phyloP scores from a whole-genome alignment of 2,797 vertebrate genomes.

The Crocidura indochinensis region DNA sequence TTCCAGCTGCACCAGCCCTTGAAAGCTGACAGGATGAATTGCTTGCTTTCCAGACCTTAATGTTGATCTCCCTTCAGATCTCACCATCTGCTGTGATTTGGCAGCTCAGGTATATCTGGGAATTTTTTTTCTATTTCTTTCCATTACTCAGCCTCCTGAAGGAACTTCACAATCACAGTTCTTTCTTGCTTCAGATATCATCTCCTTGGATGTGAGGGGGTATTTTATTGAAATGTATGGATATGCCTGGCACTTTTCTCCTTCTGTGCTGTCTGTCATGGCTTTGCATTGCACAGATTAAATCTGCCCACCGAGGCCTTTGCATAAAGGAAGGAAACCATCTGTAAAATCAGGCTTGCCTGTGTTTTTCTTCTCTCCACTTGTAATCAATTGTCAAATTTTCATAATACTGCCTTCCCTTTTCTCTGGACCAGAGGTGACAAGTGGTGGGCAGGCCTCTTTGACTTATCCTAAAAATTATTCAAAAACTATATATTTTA shows the following conservation, averaged over 20 bases:
- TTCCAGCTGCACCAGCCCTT: slow-evolving; percentile 78
- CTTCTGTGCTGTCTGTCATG: slow-evolving; percentile 21
- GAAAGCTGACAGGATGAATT: slow-evolving; percentile 86
- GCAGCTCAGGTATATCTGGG: slow-evolving; percentile 83
- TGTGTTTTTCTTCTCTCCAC: slow-evolving; percentile 25
- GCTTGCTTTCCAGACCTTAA: slow-evolving; percentile 84
- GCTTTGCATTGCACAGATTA: slow-evolving; percentile 25
- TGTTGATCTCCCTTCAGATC: slow-evolving; percentile 87
- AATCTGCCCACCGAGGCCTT: slow-evolving; percentile 41
- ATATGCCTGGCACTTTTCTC: slow-evolving; percentile 57
- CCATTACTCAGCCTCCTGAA: slow-evolving; percentile 75
- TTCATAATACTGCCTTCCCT: not conserved
- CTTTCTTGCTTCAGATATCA: slow-evolving; percentile 66
- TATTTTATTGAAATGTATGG: slow-evolving; percentile 71
- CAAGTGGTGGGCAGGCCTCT: not conserved
- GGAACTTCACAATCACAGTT: slow-evolving; percentile 52
- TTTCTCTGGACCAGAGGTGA: not conserved
- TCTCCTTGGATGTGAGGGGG: slow-evolving; percentile 61
- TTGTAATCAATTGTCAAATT: slow-evolving; percentile 11
- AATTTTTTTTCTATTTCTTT: slow-evolving; percentile 75
- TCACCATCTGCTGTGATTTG: slow-evolving; percentile 88
- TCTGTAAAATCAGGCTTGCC: not conserved
- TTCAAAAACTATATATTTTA: slow-evolving; percentile 27
- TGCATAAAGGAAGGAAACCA: not conserved
- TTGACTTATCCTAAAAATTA: slow-evolving; percentile 51